These are phyloP conservation scores for Nixonia krombeini DNA, from an alignment of 1,140 invertebrate species.

Conservation along the genomic window DNA sequence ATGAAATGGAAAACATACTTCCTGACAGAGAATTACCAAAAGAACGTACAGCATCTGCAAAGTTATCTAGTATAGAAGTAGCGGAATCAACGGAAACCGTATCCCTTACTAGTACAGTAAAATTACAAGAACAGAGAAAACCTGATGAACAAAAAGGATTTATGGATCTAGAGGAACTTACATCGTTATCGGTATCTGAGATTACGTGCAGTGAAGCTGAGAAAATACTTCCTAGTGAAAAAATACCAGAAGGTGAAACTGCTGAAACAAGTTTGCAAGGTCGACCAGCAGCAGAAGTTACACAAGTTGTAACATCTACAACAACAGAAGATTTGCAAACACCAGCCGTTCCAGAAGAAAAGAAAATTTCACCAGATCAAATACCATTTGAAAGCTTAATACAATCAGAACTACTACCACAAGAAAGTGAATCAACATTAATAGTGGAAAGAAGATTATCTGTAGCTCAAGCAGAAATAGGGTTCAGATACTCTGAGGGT, in stretches of 20 bases:
- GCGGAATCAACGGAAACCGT: slow-evolving; percentile 53
- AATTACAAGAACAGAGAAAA: slow-evolving; percentile 29
- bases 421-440: slow-evolving; percentile 59
- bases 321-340: slow-evolving; percentile 44
- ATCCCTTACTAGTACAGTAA: slow-evolving; percentile 44
- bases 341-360: slow-evolving; percentile 34
- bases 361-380: slow-evolving; percentile 49
- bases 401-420: slow-evolving; percentile 49
- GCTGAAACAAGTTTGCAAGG: slow-evolving; percentile 53
- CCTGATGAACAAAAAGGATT: slow-evolving; percentile 51
- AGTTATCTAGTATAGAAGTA: slow-evolving; percentile 33
- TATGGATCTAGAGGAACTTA: slow-evolving; percentile 50
- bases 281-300: slow-evolving; percentile 52
- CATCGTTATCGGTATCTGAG: slow-evolving; percentile 56
- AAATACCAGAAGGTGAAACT: slow-evolving; percentile 47
- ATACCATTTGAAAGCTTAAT: slow-evolving; percentile 59
- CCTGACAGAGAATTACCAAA: slow-evolving; percentile 40
- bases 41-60: slow-evolving; percentile 41
- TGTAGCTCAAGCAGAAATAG: slow-evolving; percentile 49
- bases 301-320: slow-evolving; percentile 53
- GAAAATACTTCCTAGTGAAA: slow-evolving; percentile 32
- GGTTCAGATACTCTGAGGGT: slow-evolving; percentile 52
- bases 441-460: slow-evolving; percentile 31
- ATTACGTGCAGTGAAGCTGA: slow-evolving; percentile 53
- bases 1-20: slow-evolving; percentile 49